Evolutionary conservation across 1,140 invertebrate genomes (phyloP).

Genomic region (Pseudachorutes palmiensis): DNA sequence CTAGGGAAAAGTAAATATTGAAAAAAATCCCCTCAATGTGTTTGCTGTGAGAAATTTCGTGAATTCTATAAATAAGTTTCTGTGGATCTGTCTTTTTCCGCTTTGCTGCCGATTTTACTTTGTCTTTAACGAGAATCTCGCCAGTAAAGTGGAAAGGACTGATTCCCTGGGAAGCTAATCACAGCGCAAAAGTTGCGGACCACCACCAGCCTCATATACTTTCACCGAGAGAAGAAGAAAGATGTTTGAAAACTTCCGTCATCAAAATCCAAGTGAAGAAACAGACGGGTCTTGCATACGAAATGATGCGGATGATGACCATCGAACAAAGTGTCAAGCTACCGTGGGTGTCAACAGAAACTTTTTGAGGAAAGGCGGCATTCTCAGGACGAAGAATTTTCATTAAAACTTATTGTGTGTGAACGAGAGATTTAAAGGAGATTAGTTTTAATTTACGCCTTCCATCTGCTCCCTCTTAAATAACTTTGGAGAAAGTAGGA

Average conservation of each 20-base stretch:
- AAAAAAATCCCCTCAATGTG: neutral
- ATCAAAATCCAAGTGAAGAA: neutral
- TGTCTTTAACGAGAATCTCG: slow-evolving; percentile 19
- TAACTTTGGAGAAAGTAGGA: too few species aligned
- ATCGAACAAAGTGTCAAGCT: too few species aligned
- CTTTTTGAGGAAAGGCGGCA: neutral
- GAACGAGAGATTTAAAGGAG: slow-evolving; percentile 15
- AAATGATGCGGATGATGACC: too few species aligned
- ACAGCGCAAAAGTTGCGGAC: slow-evolving; percentile 8
- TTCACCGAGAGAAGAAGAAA: neutral
- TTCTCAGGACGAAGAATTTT: slow-evolving; percentile 8
- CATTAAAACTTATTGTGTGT: neutral
- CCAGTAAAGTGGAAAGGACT: slow-evolving; percentile 43
- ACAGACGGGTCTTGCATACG: neutral
- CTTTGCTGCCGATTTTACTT: slow-evolving; percentile 41
- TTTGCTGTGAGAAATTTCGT: too few species aligned
- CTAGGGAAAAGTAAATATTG: neutral
- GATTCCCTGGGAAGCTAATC: slow-evolving; percentile 39
- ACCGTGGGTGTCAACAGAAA: too few species aligned
- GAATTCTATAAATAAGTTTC: slow-evolving; percentile 22
- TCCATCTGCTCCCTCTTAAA: neutral
- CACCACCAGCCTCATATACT: neutral
- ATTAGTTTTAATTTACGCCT: neutral
- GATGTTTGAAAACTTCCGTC: neutral
- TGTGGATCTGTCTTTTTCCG: slow-evolving; percentile 43